A percentile compares a stretch with the other conserved stretches of the same genome.
Evolutionary conservation across 2,113 vertebrate species (phyloP).

Genomic region (Paramormyrops kingsleyae): DNA sequence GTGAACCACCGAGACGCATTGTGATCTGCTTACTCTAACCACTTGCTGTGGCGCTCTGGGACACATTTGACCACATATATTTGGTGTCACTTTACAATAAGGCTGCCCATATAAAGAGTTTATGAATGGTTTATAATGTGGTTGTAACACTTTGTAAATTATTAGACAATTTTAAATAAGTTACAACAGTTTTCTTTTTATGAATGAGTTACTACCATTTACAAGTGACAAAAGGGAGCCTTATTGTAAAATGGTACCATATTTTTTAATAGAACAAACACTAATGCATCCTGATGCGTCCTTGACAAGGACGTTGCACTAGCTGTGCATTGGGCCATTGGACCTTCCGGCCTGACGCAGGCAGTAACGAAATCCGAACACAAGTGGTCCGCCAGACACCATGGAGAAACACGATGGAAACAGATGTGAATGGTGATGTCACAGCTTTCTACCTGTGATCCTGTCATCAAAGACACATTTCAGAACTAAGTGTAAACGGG

Average conservation of each 20-base stretch:
- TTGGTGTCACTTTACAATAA: too few species aligned
- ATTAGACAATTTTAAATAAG: too few species aligned
- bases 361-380: neutral
- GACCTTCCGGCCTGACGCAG: neutral
- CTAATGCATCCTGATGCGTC: neutral
- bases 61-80: neutral
- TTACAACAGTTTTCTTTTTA: too few species aligned
- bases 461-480: neutral
- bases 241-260: too few species aligned
- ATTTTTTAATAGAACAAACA: neutral
- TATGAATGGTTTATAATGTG: too few species aligned
- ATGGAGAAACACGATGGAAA: neutral
- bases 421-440: neutral
- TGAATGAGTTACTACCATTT: too few species aligned
- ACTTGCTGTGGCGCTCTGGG: neutral
- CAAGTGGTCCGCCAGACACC: neutral
- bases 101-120: too few species aligned
- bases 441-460: neutral
- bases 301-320: neutral
- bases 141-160: too few species aligned
- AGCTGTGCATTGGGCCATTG: neutral
- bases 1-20: neutral
- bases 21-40: neutral
- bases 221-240: too few species aligned
- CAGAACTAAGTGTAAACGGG: neutral